Percentiles rank a stretch among this genome's conserved stretches.
These are phyloP conservation scores for Polymixis flavicincta DNA, from an alignment of 2,888 invertebrate species.

Conservation along the genomic window DNA sequence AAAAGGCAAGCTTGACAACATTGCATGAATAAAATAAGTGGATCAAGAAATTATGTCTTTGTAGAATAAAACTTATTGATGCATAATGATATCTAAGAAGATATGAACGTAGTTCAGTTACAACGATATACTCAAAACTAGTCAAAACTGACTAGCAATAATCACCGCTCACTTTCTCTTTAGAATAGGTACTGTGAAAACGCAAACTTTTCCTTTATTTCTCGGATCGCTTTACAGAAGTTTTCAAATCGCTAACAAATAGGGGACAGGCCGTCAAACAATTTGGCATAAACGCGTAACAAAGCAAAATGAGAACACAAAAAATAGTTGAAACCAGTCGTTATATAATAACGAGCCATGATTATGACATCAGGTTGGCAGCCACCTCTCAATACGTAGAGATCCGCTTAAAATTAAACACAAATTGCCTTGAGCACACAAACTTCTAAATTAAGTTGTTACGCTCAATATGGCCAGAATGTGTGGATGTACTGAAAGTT, in stretches of 20 bases:
- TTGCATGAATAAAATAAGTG: constrained; percentile 41
- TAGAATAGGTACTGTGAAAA: background rate
- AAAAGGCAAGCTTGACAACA: constrained; percentile 50
- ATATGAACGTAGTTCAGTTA: background rate
- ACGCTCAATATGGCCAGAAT: constrained; percentile 61
- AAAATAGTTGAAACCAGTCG: constrained; percentile 77
- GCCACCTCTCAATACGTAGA: constrained; percentile 61
- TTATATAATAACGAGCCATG: constrained; percentile 75
- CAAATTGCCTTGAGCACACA: constrained; percentile 67
- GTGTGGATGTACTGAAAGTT: constrained; percentile 60
- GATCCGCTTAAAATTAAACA: constrained; percentile 64
- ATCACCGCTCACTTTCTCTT: background rate
- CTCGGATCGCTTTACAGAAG: constrained; percentile 23
- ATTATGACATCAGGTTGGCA: constrained; percentile 77
- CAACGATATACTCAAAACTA: background rate
- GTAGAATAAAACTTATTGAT: constrained; percentile 5
- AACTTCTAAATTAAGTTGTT: constrained; percentile 65
- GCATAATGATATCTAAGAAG: background rate
- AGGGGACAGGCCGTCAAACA: constrained; percentile 61
- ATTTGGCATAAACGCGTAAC: constrained; percentile 76
- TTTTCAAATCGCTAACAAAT: constrained; percentile 50
- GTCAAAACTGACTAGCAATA: background rate
- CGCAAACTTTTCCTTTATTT: constrained; percentile 1
- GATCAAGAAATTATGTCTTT: constrained; percentile 25
- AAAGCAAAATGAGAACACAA: constrained; percentile 77